Base-by-base conservation (phyloP, 2,113 vertebrate genomes). In the Sprattus sprattus region DNA sequence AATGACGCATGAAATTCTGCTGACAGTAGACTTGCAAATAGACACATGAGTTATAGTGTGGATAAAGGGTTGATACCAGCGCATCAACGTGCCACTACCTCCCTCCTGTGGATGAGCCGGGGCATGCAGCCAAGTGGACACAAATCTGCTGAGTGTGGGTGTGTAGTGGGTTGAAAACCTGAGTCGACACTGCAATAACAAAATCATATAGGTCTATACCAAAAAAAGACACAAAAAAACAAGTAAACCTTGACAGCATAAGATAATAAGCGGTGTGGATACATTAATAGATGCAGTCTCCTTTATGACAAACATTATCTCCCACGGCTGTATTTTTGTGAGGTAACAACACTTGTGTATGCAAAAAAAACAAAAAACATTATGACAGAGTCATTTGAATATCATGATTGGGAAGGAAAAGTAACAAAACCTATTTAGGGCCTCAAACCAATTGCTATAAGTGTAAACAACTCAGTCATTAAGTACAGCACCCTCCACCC, bases 1-100 rank as follows among this genome's bases (percentile, higher is more conserved):
- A 32, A 32, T 78, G 28, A 78, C 71, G 44, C 71, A 78, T 78
- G 71, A 32, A 78, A 78, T 32, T 78, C 71, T 78, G 71, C 71
- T 78, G 71, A 78, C 71, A 78, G 71, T 28, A 39, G 15, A 39
- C 71, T 39, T 39, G 71, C 25, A 32, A 39, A 15, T 15, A 54
- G 67, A 75, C 67, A 75, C 25, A 78, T 32, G 4, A 78, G 1
- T 32, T 13, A 32, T 3, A 28, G 28, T n/a, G 22, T 64, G 60
- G 60, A 7, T 20, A n/a, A 1, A 22, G 57, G 18, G 10, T 32
- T 75, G 8, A 39, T 4, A 5, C 25, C 13, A 5, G 71, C 71
- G 16, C 71, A 44, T 78, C 2, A 39, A 39, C 10, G 32, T 15
- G 10, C 3, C 32, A 16, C 71, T 78, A 78, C 28, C 25, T 78